Percentiles rank a stretch among this genome's conserved stretches.
phyloP scores from a whole-genome alignment of 2,113 vertebrate species.

The Dasyprocta punctata region DNA sequence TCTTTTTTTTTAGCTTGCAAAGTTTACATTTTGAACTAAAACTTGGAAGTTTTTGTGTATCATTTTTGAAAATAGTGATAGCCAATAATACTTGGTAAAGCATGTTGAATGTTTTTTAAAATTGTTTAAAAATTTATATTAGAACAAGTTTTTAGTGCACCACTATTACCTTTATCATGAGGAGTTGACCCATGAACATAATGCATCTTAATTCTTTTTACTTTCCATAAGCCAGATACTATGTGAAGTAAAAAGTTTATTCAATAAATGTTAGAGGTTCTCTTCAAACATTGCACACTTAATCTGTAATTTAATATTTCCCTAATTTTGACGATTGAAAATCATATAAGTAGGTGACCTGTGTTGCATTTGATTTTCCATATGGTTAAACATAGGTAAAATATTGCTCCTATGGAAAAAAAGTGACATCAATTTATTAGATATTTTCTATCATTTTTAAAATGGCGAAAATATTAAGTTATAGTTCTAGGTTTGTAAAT shows the following conservation, averaged over 20 bases:
- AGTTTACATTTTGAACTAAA: not conserved
- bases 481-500: not conserved
- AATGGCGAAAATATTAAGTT: not conserved
- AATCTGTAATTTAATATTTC: slow-evolving; percentile 11
- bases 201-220: not conserved
- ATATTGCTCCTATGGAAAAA: not conserved
- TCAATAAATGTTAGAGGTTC: not conserved
- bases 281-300: not conserved
- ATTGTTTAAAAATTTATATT: not conserved
- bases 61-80: not conserved
- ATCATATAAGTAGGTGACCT: not conserved
- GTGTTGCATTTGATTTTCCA: not conserved
- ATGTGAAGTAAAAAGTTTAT: not conserved
- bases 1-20: not conserved
- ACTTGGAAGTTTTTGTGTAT: not conserved
- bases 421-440: not conserved
- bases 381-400: not conserved
- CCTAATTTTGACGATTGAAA: not conserved
- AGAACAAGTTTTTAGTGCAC: not conserved
- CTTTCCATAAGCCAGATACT: not conserved
- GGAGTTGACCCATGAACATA: not conserved
- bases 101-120: not conserved
- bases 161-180: not conserved
- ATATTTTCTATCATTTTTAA: not conserved
- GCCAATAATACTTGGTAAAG: not conserved